phyloP scores from a whole-genome alignment of 2,113 vertebrate genomes.

The Synodontis membranacea region DNA sequence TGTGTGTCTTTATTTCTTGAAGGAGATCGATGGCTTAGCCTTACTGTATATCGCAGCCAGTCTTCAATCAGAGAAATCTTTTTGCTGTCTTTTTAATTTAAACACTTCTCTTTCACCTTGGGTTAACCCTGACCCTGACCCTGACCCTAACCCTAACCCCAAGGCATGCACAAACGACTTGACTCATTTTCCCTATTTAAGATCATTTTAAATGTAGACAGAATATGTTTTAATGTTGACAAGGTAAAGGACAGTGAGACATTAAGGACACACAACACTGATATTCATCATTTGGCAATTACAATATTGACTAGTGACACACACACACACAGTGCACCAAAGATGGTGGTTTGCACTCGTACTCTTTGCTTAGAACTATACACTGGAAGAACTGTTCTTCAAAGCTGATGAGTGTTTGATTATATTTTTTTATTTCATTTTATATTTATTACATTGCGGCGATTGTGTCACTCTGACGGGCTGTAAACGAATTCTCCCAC shows the following conservation, averaged over 20 bases:
- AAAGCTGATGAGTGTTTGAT: not conserved
- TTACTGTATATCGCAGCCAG: too few species aligned
- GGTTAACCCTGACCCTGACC: not conserved
- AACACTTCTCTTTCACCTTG: too few species aligned
- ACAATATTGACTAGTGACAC: not conserved
- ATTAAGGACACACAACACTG: not conserved
- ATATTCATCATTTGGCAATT: not conserved
- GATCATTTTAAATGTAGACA: not conserved
- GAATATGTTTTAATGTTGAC: not conserved
- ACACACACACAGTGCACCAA: not conserved
- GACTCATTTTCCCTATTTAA: not conserved
- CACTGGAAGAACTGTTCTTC: not conserved
- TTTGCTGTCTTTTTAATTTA: not conserved
- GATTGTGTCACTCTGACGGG: not conserved
- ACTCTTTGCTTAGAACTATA: not conserved
- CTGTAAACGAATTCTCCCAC: not conserved
- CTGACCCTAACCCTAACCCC: not conserved
- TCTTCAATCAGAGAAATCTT: not conserved
- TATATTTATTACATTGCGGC: not conserved
- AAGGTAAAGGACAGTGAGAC: not conserved
- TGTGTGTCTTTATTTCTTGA: not conserved
- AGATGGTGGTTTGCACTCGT: not conserved
- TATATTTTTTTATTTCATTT: constrained; percentile 39
- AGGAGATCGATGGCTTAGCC: not conserved
- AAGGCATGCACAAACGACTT: not conserved